Evolutionary conservation across 1,140 invertebrate genomes (phyloP).

Genomic region (Akabosia matsudoensis): DNA sequence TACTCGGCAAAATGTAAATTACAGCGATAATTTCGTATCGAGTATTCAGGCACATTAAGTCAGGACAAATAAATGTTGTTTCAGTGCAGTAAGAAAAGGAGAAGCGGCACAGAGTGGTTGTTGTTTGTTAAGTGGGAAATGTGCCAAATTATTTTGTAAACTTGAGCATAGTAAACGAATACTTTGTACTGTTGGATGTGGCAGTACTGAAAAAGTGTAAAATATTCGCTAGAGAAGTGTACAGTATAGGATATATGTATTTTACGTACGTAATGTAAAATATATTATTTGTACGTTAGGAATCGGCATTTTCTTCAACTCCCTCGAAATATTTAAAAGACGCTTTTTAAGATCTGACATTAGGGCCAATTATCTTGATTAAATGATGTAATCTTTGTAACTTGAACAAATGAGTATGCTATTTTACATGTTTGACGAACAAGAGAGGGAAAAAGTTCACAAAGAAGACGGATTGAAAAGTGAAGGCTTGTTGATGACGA

Average conservation of each 20-base stretch:
- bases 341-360: constrained; percentile 35
- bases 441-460: background rate
- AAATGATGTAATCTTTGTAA: constrained; percentile 42
- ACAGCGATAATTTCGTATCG: too few relatives aligned
- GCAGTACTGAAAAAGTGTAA: too few relatives aligned
- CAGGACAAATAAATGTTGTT: background rate
- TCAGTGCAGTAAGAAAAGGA: background rate
- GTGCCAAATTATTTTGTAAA: constrained; percentile 11
- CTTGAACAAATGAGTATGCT: constrained; percentile 2
- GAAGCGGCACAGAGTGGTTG: constrained; percentile 11
- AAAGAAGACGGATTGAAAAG: constrained; percentile 16
- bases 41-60: background rate
- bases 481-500: background rate
- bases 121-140: constrained; percentile 14
- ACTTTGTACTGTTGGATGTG: too few relatives aligned
- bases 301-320: too few relatives aligned
- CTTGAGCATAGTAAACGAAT: too few relatives aligned
- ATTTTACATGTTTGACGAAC: background rate
- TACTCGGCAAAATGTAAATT: too few relatives aligned
- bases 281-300: too few relatives aligned
- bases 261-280: constrained; percentile 8
- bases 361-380: constrained; percentile 42
- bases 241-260: too few relatives aligned
- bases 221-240: too few relatives aligned
- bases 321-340: constrained; percentile 1